Evolutionary conservation across 2,797 vertebrate genomes (phyloP), one percentile per base, ranked within the genome.

Genomic region (Alfaro cultratus): DNA sequence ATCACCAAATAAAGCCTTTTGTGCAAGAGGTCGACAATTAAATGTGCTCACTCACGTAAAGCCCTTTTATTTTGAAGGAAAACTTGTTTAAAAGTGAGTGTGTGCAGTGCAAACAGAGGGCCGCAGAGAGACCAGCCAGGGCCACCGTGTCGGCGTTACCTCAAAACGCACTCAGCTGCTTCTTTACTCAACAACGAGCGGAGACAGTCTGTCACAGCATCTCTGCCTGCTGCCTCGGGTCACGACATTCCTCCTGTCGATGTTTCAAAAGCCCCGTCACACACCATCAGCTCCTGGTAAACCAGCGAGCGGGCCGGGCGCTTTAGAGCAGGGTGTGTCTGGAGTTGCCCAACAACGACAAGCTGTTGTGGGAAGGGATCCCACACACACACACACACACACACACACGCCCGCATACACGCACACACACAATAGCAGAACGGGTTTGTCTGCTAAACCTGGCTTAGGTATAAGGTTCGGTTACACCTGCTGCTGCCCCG

Each of bases 291-390:
- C 75, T 84, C 80, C 60, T 78, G 55, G 80, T 11, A 70, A 74
- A 76, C 67, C 76, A 55, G 26, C 45, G 46, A 53, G 34, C 34
- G 74, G 68, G 18, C 78, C n/a, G 45, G 49, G 70, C 57, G 21
- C 73, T 62, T 43, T 23, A 1, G n/a, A 64, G 60, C 34, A 81
- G 92, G 94, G 95, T 87, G 94, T 94, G 94, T 91, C 90, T 43
- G 60, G 67, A 11, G 51, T 73, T 80, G 76, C 51, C 31, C 29
- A 39, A 53, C 75, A 46, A 76, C 41, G 43, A 80, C 78, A 67
- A 80, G 76, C 77, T 74, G 73, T 46, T 76, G 83, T 86, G 87
- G 87, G 88, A 85, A 45, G 74, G 87, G 47, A 74, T 77, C 74
- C 71, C 76, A 57, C 15, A 26, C 16, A 26, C 64, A 68, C 76